Base-by-base conservation (phyloP, 2,113 vertebrate species). In the Coturnix japonica region DNA sequence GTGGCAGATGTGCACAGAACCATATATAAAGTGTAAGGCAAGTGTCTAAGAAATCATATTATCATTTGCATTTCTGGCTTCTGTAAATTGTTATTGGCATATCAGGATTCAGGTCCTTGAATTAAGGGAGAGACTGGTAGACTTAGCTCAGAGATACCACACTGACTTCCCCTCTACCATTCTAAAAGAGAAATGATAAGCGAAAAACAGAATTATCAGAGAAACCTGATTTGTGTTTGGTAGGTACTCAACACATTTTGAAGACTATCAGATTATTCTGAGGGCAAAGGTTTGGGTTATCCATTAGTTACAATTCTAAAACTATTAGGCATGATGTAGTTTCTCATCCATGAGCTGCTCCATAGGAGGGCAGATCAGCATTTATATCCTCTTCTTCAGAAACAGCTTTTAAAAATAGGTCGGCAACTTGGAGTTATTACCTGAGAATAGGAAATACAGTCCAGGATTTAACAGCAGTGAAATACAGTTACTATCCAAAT, bases 251-350 rank as follows among this genome's bases (percentile, higher is more conserved):
- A 64, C 46, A 56, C 56, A 71, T 95, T 70, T 72, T 51, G 0
- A 15, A 80, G 71, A 44, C 23, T 93, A 85, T 87, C 81, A 77
- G 60, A 26, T 28, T 70, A 3, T 43, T 94, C 61, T 85, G 71
- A 92, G 63, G 49, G 22, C 75, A 89, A 82, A 46, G 59, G 70
- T 87, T 82, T 79, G 54, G 41, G n/a, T 85, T 92, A 91, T 80
- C 87, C 49, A 11, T 76, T 85, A 93, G 63, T 44, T 64, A 37
- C 31, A 44, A 87, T 85, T 91, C 87, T 92, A 94, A 94, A 95
- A 87, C 92, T 93, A 89, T 81, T 94, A 75, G 26, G 12, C 28
- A 61, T 79, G 46, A 26, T 19, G 6, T 59, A 51, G 81, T 91
- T 73, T 81, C 72, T 95, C 78, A 90, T 80, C 60, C 65, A 61